A percentile compares a stretch with the other conserved stretches of the same genome.
These are phyloP conservation scores for Tympanoctomys barrerae DNA, from an alignment of 2,797 vertebrate species.

Conservation along the genomic window DNA sequence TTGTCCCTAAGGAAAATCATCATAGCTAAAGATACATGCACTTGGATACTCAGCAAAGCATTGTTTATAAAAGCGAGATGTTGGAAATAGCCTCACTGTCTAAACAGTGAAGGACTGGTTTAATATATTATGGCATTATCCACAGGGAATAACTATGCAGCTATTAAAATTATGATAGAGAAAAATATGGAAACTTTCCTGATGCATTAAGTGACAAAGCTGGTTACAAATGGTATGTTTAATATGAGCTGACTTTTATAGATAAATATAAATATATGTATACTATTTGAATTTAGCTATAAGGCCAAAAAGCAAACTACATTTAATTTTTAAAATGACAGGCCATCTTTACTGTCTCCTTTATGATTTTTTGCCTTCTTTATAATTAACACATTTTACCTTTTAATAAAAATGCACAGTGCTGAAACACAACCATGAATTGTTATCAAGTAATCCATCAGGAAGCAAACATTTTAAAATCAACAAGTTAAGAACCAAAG, in stretches of 20 bases:
- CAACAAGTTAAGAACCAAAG: constrained; percentile 83
- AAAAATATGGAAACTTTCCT: constrained; percentile 11
- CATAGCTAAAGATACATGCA: constrained; percentile 53
- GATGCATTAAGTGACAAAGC: not conserved
- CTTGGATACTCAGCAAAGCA: not conserved
- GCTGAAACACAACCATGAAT: constrained; percentile 82
- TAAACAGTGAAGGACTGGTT: constrained; percentile 58
- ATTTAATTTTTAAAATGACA: constrained; percentile 37
- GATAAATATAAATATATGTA: not conserved
- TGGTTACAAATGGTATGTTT: not conserved
- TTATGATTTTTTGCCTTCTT: constrained; percentile 9
- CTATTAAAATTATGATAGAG: not conserved
- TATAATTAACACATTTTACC: constrained; percentile 27
- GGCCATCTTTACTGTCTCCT: constrained; percentile 10
- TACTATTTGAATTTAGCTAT: not conserved
- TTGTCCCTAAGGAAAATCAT: constrained; percentile 52
- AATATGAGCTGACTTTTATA: not conserved
- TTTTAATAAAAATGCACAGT: constrained; percentile 46
- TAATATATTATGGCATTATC: not conserved
- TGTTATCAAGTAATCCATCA: constrained; percentile 83
- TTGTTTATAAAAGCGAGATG: constrained; percentile 64
- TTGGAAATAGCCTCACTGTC: constrained; percentile 64
- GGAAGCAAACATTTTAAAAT: constrained; percentile 85
- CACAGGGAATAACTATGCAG: not conserved
- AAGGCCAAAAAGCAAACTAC: not conserved